These are phyloP conservation scores for Catostylus mosaicus DNA, from an alignment of 30 jellyfish, hydroid and myxozoan genomes.

Conservation along the genomic window DNA sequence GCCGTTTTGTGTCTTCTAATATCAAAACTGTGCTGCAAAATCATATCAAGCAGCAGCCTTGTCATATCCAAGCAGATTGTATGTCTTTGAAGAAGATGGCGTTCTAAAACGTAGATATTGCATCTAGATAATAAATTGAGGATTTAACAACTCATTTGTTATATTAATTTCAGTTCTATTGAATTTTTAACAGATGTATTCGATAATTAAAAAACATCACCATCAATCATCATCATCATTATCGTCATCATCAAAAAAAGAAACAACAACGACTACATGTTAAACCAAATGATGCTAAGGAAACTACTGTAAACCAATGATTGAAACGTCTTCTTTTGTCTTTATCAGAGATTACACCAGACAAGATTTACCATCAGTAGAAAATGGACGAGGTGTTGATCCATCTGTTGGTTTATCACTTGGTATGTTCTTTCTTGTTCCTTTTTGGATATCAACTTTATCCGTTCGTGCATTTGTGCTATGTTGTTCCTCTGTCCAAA, in stretches of 20 bases:
- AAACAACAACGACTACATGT: too few relatives aligned
- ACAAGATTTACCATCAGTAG: slow-evolving; percentile 71
- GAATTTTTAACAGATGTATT: too few relatives aligned
- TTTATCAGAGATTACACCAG: slow-evolving; percentile 72
- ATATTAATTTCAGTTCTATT: too few relatives aligned
- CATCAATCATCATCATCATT: too few relatives aligned
- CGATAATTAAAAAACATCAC: too few relatives aligned
- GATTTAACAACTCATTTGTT: too few relatives aligned
- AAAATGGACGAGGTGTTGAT: slow-evolving; percentile 69
- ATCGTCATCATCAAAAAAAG: too few relatives aligned
- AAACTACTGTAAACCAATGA: too few relatives aligned
- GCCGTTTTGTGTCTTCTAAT: neutral
- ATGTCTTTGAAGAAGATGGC: neutral
- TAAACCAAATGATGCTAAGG: too few relatives aligned
- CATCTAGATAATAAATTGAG: neutral
- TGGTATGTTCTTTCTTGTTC: slow-evolving; percentile 26
- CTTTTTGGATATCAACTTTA: neutral
- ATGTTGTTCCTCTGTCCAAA: too few relatives aligned
- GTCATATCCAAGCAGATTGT: neutral
- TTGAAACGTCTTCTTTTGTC: neutral
- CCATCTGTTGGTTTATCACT: slow-evolving; percentile 58
- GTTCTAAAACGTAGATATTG: neutral
- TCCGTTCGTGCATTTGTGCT: too few relatives aligned
- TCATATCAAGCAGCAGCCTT: neutral
- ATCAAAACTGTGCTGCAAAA: neutral